phyloP scores from a whole-genome alignment of 1,140 invertebrate species.

The Aphelenchoides fujianensis region DNA sequence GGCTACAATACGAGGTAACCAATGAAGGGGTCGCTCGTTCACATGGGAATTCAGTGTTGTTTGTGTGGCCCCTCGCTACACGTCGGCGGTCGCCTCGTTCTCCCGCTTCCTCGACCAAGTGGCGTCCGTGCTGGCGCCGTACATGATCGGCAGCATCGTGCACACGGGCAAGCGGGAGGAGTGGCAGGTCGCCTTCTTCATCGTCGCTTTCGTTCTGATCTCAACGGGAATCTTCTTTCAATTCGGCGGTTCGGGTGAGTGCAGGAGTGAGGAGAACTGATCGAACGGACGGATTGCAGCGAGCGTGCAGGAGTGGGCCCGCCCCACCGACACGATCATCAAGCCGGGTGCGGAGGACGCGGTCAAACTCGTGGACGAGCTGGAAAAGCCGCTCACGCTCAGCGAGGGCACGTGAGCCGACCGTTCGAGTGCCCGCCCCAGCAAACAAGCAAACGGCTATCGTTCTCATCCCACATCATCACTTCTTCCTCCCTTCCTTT shows the following conservation, averaged over 20 bases:
- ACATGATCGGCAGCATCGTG: conserved; percentile 51
- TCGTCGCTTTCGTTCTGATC: conserved; percentile 47
- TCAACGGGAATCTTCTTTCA: conserved; percentile 49
- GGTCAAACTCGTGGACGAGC: not conserved
- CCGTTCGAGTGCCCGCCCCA: too few species aligned
- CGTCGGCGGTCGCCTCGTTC: conserved; percentile 58
- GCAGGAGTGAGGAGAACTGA: not conserved
- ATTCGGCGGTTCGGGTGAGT: conserved; percentile 41
- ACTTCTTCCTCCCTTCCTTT: too few species aligned
- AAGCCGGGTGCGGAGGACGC: not conserved
- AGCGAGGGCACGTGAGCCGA: not conserved
- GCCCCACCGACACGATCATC: not conserved
- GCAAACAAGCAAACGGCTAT: too few species aligned
- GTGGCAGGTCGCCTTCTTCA: conserved; percentile 47
- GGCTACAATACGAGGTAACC: conserved; percentile 58
- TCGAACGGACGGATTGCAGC: conserved; percentile 3
- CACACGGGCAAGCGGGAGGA: conserved; percentile 41
- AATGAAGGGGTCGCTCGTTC: conserved; percentile 7
- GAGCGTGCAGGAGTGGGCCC: conserved; percentile 8
- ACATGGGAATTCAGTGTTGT: conserved; percentile 43
- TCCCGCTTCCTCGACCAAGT: conserved; percentile 57
- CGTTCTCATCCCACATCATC: too few species aligned
- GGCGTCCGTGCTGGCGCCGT: conserved; percentile 54
- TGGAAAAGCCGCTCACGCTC: conserved; percentile 5
- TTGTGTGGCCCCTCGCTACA: conserved; percentile 59